phyloP scores from a whole-genome alignment of 2,113 vertebrate genomes.

The Polyodon spathula region DNA sequence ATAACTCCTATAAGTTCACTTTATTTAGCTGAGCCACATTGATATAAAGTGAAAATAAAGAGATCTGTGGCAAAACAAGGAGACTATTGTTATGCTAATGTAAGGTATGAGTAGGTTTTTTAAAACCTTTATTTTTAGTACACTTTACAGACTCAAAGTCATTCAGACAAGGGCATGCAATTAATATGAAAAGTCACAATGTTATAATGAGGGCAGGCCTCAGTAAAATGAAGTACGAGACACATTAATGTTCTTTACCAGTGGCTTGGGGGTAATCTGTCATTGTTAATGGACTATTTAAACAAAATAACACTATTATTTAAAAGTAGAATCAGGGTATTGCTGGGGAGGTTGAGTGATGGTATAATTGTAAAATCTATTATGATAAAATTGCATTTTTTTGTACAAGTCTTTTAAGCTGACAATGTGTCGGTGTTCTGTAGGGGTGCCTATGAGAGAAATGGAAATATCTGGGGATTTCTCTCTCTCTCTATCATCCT shows the following conservation, averaged over 20 bases:
- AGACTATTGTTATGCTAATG: too few species aligned
- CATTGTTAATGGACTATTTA: conserved; percentile 3
- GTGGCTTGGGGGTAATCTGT: neutral
- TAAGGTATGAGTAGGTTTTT: too few species aligned
- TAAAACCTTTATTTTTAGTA: too few species aligned
- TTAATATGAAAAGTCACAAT: neutral
- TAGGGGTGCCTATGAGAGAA: neutral
- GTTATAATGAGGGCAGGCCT: neutral
- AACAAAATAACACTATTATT: neutral
- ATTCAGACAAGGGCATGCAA: too few species aligned
- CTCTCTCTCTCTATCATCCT: too few species aligned
- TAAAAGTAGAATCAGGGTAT: neutral
- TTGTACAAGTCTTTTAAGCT: neutral
- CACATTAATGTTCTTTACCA: neutral
- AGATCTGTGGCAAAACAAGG: too few species aligned
- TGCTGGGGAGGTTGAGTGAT: neutral
- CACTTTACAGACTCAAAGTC: too few species aligned
- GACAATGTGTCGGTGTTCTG: neutral
- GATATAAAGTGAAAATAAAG: too few species aligned
- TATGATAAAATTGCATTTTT: neutral
- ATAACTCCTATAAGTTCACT: too few species aligned
- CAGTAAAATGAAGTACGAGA: neutral
- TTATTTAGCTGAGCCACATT: too few species aligned
- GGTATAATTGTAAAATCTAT: neutral
- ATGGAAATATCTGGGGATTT: too few species aligned